Conservation (phyloP, 2,797 vertebrate species). For the Xerus rutilus region DNA sequence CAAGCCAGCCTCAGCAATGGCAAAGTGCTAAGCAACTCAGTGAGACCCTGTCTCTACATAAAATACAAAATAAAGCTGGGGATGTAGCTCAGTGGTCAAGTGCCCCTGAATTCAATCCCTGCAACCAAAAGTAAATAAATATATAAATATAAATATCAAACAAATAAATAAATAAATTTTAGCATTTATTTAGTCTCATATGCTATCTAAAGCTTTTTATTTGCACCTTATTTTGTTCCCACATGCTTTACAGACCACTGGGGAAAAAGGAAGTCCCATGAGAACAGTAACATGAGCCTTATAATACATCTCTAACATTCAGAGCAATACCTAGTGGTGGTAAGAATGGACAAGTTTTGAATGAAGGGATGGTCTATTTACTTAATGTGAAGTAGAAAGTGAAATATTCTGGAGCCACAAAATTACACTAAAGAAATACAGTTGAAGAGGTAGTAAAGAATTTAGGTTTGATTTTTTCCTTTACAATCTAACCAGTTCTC, state of each 20-base stretch:
- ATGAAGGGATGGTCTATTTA: neutral
- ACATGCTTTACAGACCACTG: neutral
- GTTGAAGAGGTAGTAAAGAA: neutral
- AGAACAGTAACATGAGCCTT: neutral
- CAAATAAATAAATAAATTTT: neutral
- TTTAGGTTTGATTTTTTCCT: neutral
- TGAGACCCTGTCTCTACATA: no score
- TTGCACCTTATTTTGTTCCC: conserved; percentile 10
- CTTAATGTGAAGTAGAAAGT: neutral
- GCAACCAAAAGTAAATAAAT: no score
- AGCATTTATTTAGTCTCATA: neutral
- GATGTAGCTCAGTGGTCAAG: no score
- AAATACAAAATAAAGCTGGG: no score
- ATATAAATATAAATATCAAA: no score
- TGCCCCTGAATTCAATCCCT: no score
- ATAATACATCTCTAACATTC: neutral
- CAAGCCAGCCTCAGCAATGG: no score
- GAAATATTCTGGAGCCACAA: neutral
- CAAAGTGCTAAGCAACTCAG: no score
- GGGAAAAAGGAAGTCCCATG: neutral
- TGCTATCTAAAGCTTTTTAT: neutral
- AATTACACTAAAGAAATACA: neutral
- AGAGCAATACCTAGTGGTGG: neutral
- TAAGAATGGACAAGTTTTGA: neutral
- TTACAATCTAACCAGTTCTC: conserved; percentile 2